Conservation (phyloP, 2,888 invertebrate genomes). For the Drosophila suboccidentalis region DNA sequence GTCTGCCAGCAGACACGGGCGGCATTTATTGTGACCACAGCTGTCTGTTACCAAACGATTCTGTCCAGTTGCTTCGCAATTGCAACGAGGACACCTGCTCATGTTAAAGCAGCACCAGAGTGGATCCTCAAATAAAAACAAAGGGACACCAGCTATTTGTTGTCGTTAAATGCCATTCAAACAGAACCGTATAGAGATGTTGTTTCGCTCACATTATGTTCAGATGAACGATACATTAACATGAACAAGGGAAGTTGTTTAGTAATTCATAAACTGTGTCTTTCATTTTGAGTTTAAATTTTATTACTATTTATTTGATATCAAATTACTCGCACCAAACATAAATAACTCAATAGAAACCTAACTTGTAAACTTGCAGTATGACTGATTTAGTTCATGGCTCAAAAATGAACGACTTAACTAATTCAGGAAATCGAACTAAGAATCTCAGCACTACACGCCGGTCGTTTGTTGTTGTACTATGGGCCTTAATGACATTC, state of each 20-base stretch:
- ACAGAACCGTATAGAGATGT: not conserved
- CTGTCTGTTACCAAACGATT: conserved; percentile 90
- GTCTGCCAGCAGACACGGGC: conserved; percentile 90
- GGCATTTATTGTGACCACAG: conserved; percentile 92
- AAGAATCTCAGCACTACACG: not conserved
- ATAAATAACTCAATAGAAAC: too few relatives aligned
- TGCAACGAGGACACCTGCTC: conserved; percentile 64
- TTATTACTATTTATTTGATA: too few relatives aligned
- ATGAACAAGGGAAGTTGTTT: not conserved
- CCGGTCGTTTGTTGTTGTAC: too few relatives aligned
- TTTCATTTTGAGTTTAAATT: too few relatives aligned
- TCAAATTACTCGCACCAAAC: too few relatives aligned
- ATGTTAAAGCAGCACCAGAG: conserved; percentile 21
- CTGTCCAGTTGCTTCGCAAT: conserved; percentile 85
- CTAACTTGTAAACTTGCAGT: too few relatives aligned
- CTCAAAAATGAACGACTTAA: not conserved
- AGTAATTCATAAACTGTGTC: not conserved
- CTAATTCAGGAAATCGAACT: not conserved
- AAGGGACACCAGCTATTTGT: conserved; percentile 17
- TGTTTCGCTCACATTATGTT: not conserved
- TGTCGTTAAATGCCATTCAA: conserved; percentile 32
- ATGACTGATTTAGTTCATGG: too few relatives aligned
- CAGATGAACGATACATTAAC: not conserved
- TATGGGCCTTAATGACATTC: conserved; percentile 33
- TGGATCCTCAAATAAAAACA: conserved; percentile 1